Evolutionary conservation across 2,113 vertebrate species (phyloP).

Genomic region (Propithecus coquereli): DNA sequence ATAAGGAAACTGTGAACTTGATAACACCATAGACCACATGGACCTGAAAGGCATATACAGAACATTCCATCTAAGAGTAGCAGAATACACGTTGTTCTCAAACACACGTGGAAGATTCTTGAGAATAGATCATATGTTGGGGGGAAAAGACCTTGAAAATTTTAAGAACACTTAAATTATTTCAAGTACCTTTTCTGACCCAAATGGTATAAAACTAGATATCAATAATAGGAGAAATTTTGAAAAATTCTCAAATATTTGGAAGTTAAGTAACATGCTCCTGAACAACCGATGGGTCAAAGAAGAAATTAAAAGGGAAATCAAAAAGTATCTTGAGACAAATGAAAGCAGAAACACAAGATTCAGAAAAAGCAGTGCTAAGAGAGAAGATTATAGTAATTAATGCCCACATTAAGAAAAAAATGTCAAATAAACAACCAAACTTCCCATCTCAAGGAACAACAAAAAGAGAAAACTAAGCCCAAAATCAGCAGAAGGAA

Average conservation of each 20-base stretch:
- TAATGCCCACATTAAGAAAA: not conserved
- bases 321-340: not conserved
- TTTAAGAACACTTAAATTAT: not conserved
- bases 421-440: not conserved
- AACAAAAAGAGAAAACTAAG: not conserved
- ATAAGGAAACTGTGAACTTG: not conserved
- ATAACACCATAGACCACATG: not conserved
- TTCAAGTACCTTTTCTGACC: not conserved
- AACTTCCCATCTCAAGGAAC: not conserved
- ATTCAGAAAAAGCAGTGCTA: not conserved
- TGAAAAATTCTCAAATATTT: not conserved
- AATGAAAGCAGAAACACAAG: not conserved
- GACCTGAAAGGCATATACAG: not conserved
- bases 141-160: not conserved
- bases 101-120: not conserved
- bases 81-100: no score
- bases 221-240: not conserved
- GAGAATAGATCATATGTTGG: not conserved
- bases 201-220: not conserved
- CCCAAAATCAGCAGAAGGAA: not conserved
- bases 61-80: not conserved
- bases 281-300: not conserved
- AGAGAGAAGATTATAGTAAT: not conserved
- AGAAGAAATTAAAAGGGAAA: not conserved
- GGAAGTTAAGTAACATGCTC: not conserved